Evolutionary conservation across 1,140 invertebrate genomes (phyloP), one percentile per base, ranked within the genome.

Genomic region (Orchesella cincta): DNA sequence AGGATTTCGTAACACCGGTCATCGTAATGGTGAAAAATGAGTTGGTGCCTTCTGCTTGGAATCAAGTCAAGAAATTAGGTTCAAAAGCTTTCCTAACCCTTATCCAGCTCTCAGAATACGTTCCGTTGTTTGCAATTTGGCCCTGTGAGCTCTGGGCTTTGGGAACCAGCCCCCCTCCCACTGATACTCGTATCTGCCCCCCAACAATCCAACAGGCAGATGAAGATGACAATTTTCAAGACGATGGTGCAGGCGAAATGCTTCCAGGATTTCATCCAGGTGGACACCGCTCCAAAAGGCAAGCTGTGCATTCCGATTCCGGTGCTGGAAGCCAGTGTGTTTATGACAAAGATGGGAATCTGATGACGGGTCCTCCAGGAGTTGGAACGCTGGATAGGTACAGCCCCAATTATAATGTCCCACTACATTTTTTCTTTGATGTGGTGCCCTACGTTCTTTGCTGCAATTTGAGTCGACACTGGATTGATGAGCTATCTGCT

Each of bases 251-350:
- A 12, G 3, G 3, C 39, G 33, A 20, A 12, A 20, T 73, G n/a
- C 31, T 74, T 2, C 5, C 16, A 57, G 54, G 3, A 54, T 74
- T 54, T 57, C 73, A 74, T 74, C 73, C 73, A 1, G 73, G 73
- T 3, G 73, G 3, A 74, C 16, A 74, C 3, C 5, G 14, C n/a
- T 57, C 73, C 26, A 5, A 23, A 3, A 8, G 73, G 46, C 31
- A 52, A 28, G 14, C 2, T 2, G 20, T 71, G 0, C 35, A 75
- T 16, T 62, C 51, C 0, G 18, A 26, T n/a, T 29, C 31, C 26
- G 71, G 71, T 1, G 51, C 73, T 29, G 76, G 76, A 0, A 62
- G 57, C 14, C 76, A 80, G 34, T 80, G 79, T 51, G 33, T 73
- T 3, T 80, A 80, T 31, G 62, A n/a, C 23, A 36, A 1, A 20